Percentiles rank a stretch among this genome's conserved stretches.
Conservation (phyloP, 2,888 invertebrate species). For the Nudaria mundana region DNA sequence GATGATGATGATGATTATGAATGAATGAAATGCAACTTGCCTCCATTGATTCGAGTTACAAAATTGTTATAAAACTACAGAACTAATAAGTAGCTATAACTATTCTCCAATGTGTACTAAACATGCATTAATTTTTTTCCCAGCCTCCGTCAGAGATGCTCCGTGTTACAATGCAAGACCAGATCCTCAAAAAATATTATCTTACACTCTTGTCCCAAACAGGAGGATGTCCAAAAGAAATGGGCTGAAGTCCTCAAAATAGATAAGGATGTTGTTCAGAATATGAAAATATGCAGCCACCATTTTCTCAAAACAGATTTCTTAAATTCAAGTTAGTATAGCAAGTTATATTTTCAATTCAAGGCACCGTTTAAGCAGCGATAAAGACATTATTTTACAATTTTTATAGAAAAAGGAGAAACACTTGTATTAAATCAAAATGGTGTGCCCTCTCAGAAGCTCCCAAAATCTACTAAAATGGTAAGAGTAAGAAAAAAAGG, state of each 20-base stretch:
- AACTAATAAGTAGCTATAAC: no score
- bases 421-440: conserved; percentile 18
- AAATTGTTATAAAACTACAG: no score
- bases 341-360: neutral
- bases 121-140: no score
- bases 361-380: no score
- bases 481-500: conserved; percentile 2
- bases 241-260: conserved; percentile 28
- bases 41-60: no score
- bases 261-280: conserved; percentile 21
- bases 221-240: conserved; percentile 22
- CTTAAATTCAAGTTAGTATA: conserved; percentile 22
- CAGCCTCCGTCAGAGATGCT: conserved; percentile 25
- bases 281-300: conserved; percentile 27
- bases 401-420: conserved; percentile 16
- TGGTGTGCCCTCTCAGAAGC: conserved; percentile 25
- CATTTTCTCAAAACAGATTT: conserved; percentile 25
- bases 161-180: conserved; percentile 25
- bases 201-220: conserved; percentile 25
- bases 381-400: no score
- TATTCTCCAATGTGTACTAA: no score
- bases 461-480: conserved; percentile 15
- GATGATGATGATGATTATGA: no score
- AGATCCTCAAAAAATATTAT: conserved; percentile 17
- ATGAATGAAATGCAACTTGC: no score